phyloP scores from a whole-genome alignment of 2,113 vertebrate genomes.

The Vimba vimba region DNA sequence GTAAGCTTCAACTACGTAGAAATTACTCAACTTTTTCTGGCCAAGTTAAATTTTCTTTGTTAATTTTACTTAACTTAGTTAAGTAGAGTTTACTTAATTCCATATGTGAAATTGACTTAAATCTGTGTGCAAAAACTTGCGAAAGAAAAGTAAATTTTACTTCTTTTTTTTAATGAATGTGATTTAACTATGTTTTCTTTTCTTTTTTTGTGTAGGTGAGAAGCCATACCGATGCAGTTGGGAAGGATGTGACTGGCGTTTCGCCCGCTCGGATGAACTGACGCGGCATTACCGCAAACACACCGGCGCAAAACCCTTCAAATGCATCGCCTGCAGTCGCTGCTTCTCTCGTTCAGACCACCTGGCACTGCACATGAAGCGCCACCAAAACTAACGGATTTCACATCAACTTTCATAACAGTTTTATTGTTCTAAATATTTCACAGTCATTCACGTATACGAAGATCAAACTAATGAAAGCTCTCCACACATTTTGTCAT shows the following conservation, averaged over 20 bases:
- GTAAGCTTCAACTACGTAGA: too few species aligned
- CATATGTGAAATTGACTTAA: too few species aligned
- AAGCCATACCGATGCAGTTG: slow-evolving; percentile 74
- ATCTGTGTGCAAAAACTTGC: too few species aligned
- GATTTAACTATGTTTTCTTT: background rate
- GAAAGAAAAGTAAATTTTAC: too few species aligned
- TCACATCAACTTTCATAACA: slow-evolving; percentile 3
- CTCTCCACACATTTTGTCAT: slow-evolving; percentile 8
- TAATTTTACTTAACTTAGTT: too few species aligned
- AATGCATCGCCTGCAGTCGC: slow-evolving; percentile 78
- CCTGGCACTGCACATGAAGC: slow-evolving; percentile 83
- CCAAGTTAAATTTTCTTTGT: too few species aligned
- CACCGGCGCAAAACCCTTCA: slow-evolving; percentile 83
- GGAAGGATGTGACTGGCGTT: slow-evolving; percentile 83
- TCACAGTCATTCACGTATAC: background rate
- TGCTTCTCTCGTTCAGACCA: slow-evolving; percentile 85
- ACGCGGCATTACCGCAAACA: slow-evolving; percentile 83
- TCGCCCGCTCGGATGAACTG: slow-evolving; percentile 82
- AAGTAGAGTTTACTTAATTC: too few species aligned
- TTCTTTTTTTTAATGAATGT: too few species aligned
- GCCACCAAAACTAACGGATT: slow-evolving; percentile 61
- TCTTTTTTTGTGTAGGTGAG: slow-evolving; percentile 54
- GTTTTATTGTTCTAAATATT: slow-evolving; percentile 43
- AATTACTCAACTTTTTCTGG: too few species aligned
- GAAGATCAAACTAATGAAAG: slow-evolving; percentile 51